phyloP scores from a whole-genome alignment of 2,797 vertebrate species.

The Phrynocephalus guinanensis region DNA sequence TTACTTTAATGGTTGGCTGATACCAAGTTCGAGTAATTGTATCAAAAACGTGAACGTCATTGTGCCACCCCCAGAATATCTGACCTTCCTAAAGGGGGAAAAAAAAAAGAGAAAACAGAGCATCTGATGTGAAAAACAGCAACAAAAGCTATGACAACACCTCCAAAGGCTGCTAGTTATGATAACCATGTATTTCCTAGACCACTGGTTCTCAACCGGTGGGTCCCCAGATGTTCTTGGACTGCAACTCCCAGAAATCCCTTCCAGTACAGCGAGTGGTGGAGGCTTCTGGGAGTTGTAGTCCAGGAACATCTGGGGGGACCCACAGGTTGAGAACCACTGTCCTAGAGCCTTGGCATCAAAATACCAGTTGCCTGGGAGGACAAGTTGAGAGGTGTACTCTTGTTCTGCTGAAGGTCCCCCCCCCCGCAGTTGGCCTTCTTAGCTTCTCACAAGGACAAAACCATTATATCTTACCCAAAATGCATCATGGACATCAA shows the following conservation, averaged over 20 bases:
- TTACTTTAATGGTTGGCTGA: constrained; percentile 86
- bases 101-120: constrained; percentile 1
- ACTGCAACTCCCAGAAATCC: too few relatives aligned
- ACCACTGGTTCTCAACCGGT: too few relatives aligned
- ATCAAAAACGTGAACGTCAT: constrained; percentile 93
- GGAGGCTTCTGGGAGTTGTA: too few relatives aligned
- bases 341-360: not conserved
- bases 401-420: not conserved
- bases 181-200: not conserved
- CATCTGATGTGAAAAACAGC: not conserved
- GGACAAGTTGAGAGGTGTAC: not conserved
- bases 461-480: constrained; percentile 82
- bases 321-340: too few relatives aligned
- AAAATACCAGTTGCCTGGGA: not conserved
- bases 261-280: too few relatives aligned
- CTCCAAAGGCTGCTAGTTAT: not conserved
- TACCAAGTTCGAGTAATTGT: constrained; percentile 84
- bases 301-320: too few relatives aligned
- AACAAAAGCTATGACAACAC: not conserved
- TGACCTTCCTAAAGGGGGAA: constrained; percentile 82
- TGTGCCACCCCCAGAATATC: constrained; percentile 96
- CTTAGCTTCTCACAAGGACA: not conserved
- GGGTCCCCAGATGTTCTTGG: too few relatives aligned
- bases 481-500: constrained; percentile 91
- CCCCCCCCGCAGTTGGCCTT: not conserved